Evolutionary conservation across 2,113 vertebrate genomes (phyloP).

Genomic region (Bujurquina vittata): DNA sequence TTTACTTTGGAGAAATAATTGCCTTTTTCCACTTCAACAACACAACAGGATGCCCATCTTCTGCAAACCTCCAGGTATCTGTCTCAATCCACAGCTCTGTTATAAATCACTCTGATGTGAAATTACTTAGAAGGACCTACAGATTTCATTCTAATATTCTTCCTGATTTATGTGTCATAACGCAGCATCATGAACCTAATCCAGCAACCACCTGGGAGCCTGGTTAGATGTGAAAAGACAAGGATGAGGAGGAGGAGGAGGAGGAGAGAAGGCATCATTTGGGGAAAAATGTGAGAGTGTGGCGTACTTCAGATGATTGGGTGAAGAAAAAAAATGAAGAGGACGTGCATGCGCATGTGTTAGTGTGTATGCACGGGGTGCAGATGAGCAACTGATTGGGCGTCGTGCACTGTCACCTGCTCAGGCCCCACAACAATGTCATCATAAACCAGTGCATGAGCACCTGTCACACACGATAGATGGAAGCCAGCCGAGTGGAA

Average conservation of each 20-base stretch:
- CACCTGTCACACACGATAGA: slow-evolving; percentile 57
- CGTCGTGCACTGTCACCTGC: slow-evolving; percentile 37
- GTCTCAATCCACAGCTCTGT: slow-evolving; percentile 26
- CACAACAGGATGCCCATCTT: not conserved
- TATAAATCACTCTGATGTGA: slow-evolving; percentile 65
- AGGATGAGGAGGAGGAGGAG: slow-evolving; percentile 7
- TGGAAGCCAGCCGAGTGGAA: slow-evolving; percentile 59
- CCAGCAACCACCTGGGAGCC: slow-evolving; percentile 44
- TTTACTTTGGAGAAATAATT: slow-evolving; percentile 5
- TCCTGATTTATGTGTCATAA: slow-evolving; percentile 64
- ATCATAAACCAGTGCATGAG: slow-evolving; percentile 49
- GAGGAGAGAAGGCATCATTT: not conserved
- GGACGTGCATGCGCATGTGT: not conserved
- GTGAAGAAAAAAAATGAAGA: slow-evolving; percentile 26
- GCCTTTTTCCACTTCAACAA: slow-evolving; percentile 1
- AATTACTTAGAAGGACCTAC: slow-evolving; percentile 60
- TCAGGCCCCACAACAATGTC: slow-evolving; percentile 49
- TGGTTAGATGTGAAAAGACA: slow-evolving; percentile 34
- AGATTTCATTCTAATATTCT: slow-evolving; percentile 56
- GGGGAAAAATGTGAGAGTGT: not conserved
- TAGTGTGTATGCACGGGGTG: slow-evolving; percentile 13
- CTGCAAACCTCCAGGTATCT: slow-evolving; percentile 29
- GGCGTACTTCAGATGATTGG: slow-evolving; percentile 37
- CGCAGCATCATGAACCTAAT: slow-evolving; percentile 54
- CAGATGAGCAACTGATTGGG: slow-evolving; percentile 60